Percentiles rank a stretch among this genome's conserved stretches.
These are phyloP conservation scores for Conger conger DNA, from an alignment of 2,113 vertebrate genomes.

Conservation along the genomic window DNA sequence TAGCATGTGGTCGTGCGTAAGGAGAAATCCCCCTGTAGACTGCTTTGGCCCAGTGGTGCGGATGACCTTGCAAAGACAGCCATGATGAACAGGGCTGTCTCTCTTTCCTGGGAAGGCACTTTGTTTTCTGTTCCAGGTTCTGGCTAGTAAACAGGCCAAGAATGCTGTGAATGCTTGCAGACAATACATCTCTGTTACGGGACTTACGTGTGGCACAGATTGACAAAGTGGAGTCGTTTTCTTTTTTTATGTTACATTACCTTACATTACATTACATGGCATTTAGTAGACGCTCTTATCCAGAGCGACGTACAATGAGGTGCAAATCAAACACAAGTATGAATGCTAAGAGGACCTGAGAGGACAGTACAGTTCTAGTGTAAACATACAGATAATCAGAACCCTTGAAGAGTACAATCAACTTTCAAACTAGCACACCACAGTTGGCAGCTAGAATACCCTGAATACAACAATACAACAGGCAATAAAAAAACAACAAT, in stretches of 20 bases:
- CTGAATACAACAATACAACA: too few species aligned
- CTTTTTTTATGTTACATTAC: neutral
- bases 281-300: too few species aligned
- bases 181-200: neutral
- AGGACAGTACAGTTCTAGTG: too few species aligned
- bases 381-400: too few species aligned
- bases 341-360: too few species aligned
- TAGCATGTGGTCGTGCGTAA: neutral
- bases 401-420: too few species aligned
- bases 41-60: constrained; percentile 92
- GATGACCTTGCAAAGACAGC: constrained; percentile 96
- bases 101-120: constrained; percentile 95
- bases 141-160: constrained; percentile 43
- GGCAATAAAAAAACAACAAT: too few species aligned
- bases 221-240: neutral
- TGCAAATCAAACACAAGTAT: too few species aligned
- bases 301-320: too few species aligned
- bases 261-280: too few species aligned
- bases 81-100: constrained; percentile 94
- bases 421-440: too few species aligned
- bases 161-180: neutral
- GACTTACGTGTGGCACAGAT: neutral
- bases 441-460: too few species aligned
- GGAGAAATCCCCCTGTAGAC: constrained; percentile 73
- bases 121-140: constrained; percentile 94